These are phyloP conservation scores for Micromys minutus DNA, from an alignment of 2,113 vertebrate genomes.

Conservation along the genomic window DNA sequence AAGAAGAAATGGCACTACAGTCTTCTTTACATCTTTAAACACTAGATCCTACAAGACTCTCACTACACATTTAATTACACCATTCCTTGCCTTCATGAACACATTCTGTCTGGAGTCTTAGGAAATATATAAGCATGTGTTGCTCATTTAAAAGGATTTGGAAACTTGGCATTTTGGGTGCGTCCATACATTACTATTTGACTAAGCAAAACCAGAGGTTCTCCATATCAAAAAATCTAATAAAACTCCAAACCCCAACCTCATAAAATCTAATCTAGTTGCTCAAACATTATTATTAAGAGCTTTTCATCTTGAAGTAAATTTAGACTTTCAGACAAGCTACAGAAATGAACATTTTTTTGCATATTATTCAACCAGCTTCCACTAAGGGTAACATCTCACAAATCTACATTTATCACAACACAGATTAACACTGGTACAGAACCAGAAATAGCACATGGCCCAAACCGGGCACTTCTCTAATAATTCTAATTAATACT, in stretches of 20 bases:
- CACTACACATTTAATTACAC: not conserved
- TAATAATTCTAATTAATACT: not conserved
- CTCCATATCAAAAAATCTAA: not conserved
- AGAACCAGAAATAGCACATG: not conserved
- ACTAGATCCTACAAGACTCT: not conserved
- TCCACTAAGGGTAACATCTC: not conserved
- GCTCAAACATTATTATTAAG: not conserved
- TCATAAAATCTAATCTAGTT: not conserved
- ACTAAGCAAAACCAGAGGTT: not conserved
- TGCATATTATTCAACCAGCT: not conserved
- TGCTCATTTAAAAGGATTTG: not conserved
- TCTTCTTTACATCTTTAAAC: not conserved
- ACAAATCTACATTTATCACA: not conserved
- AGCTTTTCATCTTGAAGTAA: constrained; percentile 6
- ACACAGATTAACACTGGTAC: not conserved
- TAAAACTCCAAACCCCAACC: not conserved
- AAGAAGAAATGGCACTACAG: not conserved
- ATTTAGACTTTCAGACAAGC: constrained; percentile 23
- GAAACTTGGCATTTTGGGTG: not conserved
- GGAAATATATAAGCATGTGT: not conserved
- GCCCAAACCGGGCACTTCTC: not conserved
- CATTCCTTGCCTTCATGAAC: not conserved
- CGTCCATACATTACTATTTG: not conserved
- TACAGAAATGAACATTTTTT: constrained; percentile 2
- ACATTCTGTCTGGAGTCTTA: not conserved